These are phyloP conservation scores for Sipha maydis DNA, from an alignment of 2,888 invertebrate genomes.

Conservation along the genomic window DNA sequence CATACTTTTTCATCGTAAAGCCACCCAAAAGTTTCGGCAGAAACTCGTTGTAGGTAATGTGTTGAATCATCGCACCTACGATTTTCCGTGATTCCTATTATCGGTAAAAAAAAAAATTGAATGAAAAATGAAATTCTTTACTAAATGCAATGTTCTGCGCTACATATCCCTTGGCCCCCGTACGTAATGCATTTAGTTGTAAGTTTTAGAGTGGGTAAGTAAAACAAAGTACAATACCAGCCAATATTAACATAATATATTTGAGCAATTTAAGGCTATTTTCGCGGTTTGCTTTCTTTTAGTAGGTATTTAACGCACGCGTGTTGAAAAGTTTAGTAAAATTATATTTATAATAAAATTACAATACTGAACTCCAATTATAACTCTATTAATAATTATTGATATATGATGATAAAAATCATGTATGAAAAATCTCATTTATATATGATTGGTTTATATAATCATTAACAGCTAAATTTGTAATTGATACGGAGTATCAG, in stretches of 20 bases:
- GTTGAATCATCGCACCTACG: constrained; percentile 68
- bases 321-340: not conserved
- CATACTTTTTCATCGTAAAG: constrained; percentile 67
- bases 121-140: too few relatives aligned
- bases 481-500: too few relatives aligned
- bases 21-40: constrained; percentile 68
- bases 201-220: not conserved
- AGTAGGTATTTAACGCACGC: too few relatives aligned
- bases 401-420: too few relatives aligned
- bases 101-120: not conserved
- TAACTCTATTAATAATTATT: too few relatives aligned
- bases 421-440: too few relatives aligned
- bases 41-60: constrained; percentile 68
- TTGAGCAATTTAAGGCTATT: too few relatives aligned
- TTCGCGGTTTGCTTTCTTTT: too few relatives aligned
- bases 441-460: too few relatives aligned
- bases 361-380: not conserved
- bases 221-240: not conserved
- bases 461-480: too few relatives aligned
- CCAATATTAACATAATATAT: too few relatives aligned
- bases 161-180: too few relatives aligned
- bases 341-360: not conserved
- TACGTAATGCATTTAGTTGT: not conserved
- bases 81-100: constrained; percentile 70
- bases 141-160: not conserved